These are phyloP conservation scores for Trypoxylus dichotomus DNA, from an alignment of 1,140 invertebrate species.

Conservation along the genomic window DNA sequence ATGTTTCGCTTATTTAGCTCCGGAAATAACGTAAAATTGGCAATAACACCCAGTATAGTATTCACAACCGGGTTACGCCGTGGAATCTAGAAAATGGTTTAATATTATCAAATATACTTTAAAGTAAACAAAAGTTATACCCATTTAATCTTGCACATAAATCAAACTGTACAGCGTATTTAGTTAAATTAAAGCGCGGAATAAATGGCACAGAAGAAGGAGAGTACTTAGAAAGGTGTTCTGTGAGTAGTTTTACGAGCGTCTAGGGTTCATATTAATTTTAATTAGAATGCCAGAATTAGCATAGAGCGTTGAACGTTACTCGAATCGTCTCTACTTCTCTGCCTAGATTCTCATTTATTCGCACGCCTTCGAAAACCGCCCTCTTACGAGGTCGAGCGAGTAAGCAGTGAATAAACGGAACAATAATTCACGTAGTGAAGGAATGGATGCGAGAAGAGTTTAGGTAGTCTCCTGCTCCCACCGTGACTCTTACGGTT, in stretches of 20 bases:
- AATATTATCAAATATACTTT: no score
- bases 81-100: no score
- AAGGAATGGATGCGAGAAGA: background rate
- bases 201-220: background rate
- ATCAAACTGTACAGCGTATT: background rate
- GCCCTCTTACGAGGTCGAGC: background rate
- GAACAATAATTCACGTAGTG: slow-evolving; percentile 8
- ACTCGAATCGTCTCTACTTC: background rate
- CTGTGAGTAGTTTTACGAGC: background rate
- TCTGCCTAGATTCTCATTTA: slow-evolving; percentile 19
- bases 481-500: background rate
- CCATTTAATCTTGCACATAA: no score
- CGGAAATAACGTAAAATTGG: no score
- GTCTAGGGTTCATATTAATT: background rate
- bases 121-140: no score
- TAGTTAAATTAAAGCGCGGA: background rate
- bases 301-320: background rate
- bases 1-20: no score
- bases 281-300: slow-evolving; percentile 12
- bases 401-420: slow-evolving; percentile 13
- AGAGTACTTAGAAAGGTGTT: background rate
- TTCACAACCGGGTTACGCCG: no score
- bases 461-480: background rate
- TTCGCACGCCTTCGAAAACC: background rate
- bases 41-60: no score